Conservation (phyloP, 2,113 vertebrate genomes). For the Cynocephalus volans region DNA sequence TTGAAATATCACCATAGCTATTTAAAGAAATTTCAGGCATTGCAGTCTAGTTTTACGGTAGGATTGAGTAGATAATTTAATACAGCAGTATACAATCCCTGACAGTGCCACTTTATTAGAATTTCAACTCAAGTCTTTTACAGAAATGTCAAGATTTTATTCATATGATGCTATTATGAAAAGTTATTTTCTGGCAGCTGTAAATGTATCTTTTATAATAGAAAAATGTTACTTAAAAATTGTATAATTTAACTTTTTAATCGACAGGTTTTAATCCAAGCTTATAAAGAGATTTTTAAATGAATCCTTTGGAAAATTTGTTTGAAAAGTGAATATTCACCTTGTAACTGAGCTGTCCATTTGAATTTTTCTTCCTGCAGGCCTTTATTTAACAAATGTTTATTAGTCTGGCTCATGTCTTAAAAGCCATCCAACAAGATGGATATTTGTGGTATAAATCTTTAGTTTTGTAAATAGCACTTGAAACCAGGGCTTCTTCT, state of each 20-base stretch:
- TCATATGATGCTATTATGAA: constrained; percentile 55
- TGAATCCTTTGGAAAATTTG: constrained; percentile 60
- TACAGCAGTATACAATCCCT: neutral
- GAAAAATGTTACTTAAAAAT: constrained; percentile 64
- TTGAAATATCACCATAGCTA: constrained; percentile 71
- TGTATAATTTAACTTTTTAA: constrained; percentile 65
- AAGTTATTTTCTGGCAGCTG: constrained; percentile 68
- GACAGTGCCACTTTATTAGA: neutral
- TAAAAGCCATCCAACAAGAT: neutral
- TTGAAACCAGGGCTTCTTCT: neutral
- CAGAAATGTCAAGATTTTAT: constrained; percentile 49
- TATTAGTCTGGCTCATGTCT: neutral
- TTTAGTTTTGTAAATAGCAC: neutral
- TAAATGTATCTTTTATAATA: constrained; percentile 65
- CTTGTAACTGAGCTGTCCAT: constrained; percentile 33
- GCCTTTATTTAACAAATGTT: constrained; percentile 10
- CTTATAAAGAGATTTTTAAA: constrained; percentile 70
- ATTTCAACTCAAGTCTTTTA: constrained; percentile 29
- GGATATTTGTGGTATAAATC: neutral
- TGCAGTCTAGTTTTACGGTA: constrained; percentile 71
- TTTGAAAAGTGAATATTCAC: constrained; percentile 49
- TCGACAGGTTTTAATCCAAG: constrained; percentile 63
- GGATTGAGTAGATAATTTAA: constrained; percentile 71
- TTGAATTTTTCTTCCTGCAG: constrained; percentile 38
- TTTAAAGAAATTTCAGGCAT: constrained; percentile 74